Percentiles rank a stretch among this genome's conserved stretches.
Conservation (phyloP, 2,888 invertebrate species). For the Caenorhabditis sp. region DNA sequence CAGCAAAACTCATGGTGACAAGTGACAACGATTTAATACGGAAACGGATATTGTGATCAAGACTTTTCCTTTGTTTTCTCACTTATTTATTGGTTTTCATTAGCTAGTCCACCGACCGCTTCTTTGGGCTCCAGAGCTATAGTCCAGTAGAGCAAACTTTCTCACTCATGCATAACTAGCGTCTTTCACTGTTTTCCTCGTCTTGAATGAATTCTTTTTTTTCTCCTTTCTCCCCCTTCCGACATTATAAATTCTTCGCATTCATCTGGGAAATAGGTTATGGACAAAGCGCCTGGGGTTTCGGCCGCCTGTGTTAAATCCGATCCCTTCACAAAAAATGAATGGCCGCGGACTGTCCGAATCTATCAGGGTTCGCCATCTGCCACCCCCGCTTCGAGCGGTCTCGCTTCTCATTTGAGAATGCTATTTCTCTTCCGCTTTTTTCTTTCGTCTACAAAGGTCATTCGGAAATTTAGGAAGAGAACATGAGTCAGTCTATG, state of each 20-base stretch:
- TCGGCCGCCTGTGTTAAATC: neutral
- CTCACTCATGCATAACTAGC: neutral
- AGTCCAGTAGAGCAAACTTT: neutral
- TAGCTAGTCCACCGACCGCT: neutral
- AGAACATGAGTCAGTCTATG: neutral
- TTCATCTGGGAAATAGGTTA: conserved; percentile 19
- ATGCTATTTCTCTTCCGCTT: conserved; percentile 22
- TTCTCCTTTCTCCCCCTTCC: neutral
- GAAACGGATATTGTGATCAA: neutral
- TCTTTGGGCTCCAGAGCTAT: conserved; percentile 1
- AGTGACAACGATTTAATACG: conserved; percentile 8
- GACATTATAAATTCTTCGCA: neutral
- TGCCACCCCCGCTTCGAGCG: too few species aligned
- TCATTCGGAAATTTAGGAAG: conserved; percentile 30
- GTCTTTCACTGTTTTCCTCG: neutral
- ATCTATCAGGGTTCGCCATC: conserved; percentile 50
- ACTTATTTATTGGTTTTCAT: neutral
- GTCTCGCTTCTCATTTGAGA: neutral
- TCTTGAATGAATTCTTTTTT: neutral
- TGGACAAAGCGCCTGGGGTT: too few species aligned
- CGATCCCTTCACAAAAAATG: conserved; percentile 6
- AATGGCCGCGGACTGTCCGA: conserved; percentile 5
- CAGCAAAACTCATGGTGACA: conserved; percentile 32
- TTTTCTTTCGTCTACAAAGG: conserved; percentile 14
- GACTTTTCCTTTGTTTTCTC: too few species aligned